phyloP scores from a whole-genome alignment of 2,797 vertebrate species.

The Sphenodon punctatus region DNA sequence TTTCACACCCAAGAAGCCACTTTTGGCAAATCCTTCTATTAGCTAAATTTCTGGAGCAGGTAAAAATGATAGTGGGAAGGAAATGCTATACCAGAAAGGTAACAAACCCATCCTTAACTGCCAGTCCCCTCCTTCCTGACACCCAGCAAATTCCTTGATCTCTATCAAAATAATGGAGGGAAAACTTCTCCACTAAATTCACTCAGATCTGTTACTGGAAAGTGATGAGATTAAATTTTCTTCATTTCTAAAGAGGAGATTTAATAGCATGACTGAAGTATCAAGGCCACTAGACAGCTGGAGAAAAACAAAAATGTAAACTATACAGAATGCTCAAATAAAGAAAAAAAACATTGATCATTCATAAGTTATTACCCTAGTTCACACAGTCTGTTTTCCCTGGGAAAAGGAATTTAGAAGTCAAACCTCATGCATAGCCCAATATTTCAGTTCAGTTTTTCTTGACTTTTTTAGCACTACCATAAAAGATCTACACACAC shows the following conservation, averaged over 20 bases:
- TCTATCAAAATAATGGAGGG: slow-evolving; percentile 7
- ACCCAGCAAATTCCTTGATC: neutral
- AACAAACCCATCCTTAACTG: neutral
- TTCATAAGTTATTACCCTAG: neutral
- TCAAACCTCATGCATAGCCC: neutral
- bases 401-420: neutral
- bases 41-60: neutral
- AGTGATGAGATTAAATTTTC: slow-evolving; percentile 39
- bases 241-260: slow-evolving; percentile 1
- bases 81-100: slow-evolving; percentile 20
- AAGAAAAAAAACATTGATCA: neutral
- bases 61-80: neutral
- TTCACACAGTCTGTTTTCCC: neutral
- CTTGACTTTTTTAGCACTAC: too few relatives aligned
- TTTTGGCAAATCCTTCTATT: neutral
- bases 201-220: slow-evolving; percentile 40
- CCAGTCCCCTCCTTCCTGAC: too few relatives aligned
- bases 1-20: neutral
- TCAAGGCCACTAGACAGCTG: slow-evolving; percentile 7
- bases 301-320: slow-evolving; percentile 8
- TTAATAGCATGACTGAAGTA: slow-evolving; percentile 28
- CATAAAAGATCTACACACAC: too few relatives aligned
- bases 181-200: slow-evolving; percentile 46
- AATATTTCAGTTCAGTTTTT: too few relatives aligned
- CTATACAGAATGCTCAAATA: slow-evolving; percentile 8